phyloP scores from a whole-genome alignment of 2,797 vertebrate species.

The Nyctibius grandis region DNA sequence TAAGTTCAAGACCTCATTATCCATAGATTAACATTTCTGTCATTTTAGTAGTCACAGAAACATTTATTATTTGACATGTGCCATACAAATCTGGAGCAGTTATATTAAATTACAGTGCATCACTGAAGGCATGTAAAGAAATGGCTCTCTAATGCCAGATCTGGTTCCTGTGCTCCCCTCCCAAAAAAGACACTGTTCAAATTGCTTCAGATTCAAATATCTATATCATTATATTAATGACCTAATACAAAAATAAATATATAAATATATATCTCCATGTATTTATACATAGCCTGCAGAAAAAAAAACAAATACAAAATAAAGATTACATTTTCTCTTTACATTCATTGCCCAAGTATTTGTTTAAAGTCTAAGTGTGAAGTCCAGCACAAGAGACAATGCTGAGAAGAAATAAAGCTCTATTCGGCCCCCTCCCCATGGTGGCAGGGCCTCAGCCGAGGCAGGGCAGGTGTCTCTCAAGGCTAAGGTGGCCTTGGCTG shows the following conservation, averaged over 20 bases:
- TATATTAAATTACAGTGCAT: not conserved
- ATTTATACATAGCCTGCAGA: not conserved
- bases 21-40: not conserved
- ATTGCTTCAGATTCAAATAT: not conserved
- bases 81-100: not conserved
- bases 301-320: not conserved
- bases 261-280: not conserved
- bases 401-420: not conserved
- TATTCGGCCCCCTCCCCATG: accelerated
- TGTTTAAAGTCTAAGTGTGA: not conserved
- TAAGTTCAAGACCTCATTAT: not conserved
- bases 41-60: not conserved
- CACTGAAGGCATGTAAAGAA: not conserved
- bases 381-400: not conserved
- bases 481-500: not conserved
- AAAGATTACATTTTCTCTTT: not conserved
- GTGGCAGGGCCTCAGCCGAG: not conserved
- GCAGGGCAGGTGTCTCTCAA: not conserved
- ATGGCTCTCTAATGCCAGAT: not conserved
- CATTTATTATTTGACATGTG: not conserved
- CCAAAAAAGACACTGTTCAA: not conserved
- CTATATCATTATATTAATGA: not conserved
- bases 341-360: not conserved
- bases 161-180: not conserved
- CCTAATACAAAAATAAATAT: not conserved